Conservation (phyloP, 2,113 vertebrate genomes). For the Anoplopoma fimbria region DNA sequence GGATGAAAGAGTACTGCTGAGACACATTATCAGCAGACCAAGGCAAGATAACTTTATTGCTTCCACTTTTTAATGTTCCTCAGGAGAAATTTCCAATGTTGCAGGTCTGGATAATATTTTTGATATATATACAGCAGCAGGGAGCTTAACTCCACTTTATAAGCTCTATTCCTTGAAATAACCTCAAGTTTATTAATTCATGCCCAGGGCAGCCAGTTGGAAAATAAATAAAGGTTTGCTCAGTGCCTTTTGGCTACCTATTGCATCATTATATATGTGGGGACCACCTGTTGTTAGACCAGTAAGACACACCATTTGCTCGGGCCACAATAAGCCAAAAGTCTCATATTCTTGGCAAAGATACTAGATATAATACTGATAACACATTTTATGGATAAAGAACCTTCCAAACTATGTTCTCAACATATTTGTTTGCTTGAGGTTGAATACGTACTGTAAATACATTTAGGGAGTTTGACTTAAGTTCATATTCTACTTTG, state of each 20-base stretch:
- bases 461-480: neutral
- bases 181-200: neutral
- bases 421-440: neutral
- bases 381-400: neutral
- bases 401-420: neutral
- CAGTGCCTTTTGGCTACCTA: neutral
- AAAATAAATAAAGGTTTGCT: neutral
- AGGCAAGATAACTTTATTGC: constrained; percentile 10
- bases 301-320: neutral
- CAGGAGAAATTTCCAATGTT: constrained; percentile 28
- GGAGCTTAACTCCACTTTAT: constrained; percentile 8
- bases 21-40: neutral
- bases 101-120: neutral
- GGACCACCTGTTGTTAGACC: neutral
- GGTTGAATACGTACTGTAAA: neutral
- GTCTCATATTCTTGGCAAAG: neutral
- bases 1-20: constrained; percentile 1
- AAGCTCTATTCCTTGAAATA: constrained; percentile 4
- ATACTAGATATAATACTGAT: neutral
- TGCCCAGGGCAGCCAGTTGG: neutral
- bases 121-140: neutral
- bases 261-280: neutral
- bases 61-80: constrained; percentile 16
- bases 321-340: neutral
- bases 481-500: neutral